Base-by-base conservation (phyloP, 37 sponge, comb jelly and placozoan species). In the Spongilla lacustris region DNA sequence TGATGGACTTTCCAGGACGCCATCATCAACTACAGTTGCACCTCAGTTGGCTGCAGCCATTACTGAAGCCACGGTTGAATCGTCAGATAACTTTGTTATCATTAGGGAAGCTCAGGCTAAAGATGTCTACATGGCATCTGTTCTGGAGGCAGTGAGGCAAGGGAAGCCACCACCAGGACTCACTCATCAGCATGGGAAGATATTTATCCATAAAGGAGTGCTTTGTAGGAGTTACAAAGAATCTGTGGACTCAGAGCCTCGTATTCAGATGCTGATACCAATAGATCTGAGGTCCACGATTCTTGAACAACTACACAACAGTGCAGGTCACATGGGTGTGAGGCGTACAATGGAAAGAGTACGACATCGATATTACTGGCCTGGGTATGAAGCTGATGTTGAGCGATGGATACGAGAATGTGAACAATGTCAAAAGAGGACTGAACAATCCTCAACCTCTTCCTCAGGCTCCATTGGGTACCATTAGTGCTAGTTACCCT, bases 381-480 rank as follows among this genome's bases (percentile, higher is more conserved):
- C 74, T 38, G 83, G 83, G n/a, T 73, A 83, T 38, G 28, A 35
- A 27, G 26, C 48, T 9, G 50, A 36, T 48, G 30, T 73, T 36
- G 74, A 71, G 50, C 21, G 48, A 41, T 73, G 75, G 74, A 21
- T 71, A 27, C n/a, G n/a, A n/a, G n/a, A n/a, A n/a, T n/a, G n/a
- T n/a, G n/a, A n/a, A n/a, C n/a, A n/a, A n/a, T n/a, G n/a, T n/a
- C n/a, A n/a, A n/a, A n/a, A n/a, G n/a, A n/a, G n/a, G n/a, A n/a
- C n/a, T n/a, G 27, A 83, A 31, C 31, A 71, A 46, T 83, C 83
- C 83, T 58, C 50, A 72, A 12, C 83, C 38, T 9, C 30, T 27
- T 27, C 50, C 73, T 38, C 48, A 46, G 29, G 83, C 83, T 49
- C 73, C 83, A 12, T 24, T 82, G 2, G 83, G 73, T n/a, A 82